Base-by-base conservation (phyloP, 2,888 invertebrate species). In the Pseudococcus jackbeardsleyi region DNA sequence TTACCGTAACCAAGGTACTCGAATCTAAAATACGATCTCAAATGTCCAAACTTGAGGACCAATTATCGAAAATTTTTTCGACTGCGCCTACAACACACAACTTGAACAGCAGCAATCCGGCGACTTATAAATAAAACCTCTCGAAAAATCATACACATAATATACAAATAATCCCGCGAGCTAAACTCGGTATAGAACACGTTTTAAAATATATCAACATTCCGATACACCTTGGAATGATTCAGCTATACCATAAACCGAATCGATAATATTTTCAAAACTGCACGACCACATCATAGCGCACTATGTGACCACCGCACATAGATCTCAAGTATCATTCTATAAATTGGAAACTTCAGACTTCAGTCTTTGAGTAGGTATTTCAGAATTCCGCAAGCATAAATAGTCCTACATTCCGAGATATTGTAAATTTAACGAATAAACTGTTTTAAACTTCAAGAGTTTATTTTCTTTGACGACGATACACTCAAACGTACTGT, bases 141-240 rank as follows among this genome's bases (percentile, higher is more conserved):
- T 72, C 68, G 68, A 72, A 72, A 72, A 72, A 26, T 11, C 22
- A 33, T 72, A 72, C 68, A 72, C 26, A 6, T 8, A 15, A 6
- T 26, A 72, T 72, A 72, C 68, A 72, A 72, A 72, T 72, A 72
- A 72, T 72, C 68, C 68, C 68, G 9, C 33, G 33, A 72, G 68
- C 68, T 26, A 72, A 72, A 72, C 68, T 33, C 12, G 33, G 59
- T 3, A 33, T 59, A 11, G 68, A 72, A 72, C 68, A 72, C 68
- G 68, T 72, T 72, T 72, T 72, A 72, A 59, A 72, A 72, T 72
- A 72, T 72, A 72, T 72, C 68, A 72, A 72, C 68, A 72, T 72
- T 72, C 68, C 68, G 68, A 72, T 72, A 72, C 33, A 72, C 68
- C 68, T 72, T 72, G 68, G 68, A 72, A 72, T 72, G 68, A 72